Percentiles rank a stretch among this genome's conserved stretches.
These are phyloP conservation scores for Semnornis frantzii DNA, from an alignment of 2,113 vertebrate species.

Conservation along the genomic window DNA sequence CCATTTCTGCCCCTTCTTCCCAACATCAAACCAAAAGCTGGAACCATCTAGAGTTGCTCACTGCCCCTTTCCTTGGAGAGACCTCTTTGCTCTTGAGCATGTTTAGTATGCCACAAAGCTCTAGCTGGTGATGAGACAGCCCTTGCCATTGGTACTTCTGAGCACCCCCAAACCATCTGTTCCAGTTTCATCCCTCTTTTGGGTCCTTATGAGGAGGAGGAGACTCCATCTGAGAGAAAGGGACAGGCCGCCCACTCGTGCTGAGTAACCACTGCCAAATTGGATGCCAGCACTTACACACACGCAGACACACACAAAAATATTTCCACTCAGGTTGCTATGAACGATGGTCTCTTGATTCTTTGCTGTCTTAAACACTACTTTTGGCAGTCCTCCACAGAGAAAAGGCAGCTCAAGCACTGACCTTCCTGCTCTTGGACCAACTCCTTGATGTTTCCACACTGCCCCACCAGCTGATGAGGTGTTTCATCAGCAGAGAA, in stretches of 20 bases:
- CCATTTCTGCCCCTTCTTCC: not conserved
- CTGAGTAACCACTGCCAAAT: constrained; percentile 67
- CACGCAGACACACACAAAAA: constrained; percentile 13
- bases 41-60: not conserved
- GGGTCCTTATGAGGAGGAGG: constrained; percentile 56
- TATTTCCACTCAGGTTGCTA: constrained; percentile 55
- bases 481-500: not conserved
- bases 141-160: constrained; percentile 10
- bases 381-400: not conserved
- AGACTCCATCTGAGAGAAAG: constrained; percentile 61
- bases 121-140: constrained; percentile 49
- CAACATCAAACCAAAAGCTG: not conserved
- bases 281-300: constrained; percentile 51
- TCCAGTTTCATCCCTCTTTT: constrained; percentile 15
- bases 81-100: not conserved
- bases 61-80: not conserved
- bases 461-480: not conserved
- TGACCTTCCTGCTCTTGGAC: not conserved
- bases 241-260: constrained; percentile 65
- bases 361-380: constrained; percentile 4
- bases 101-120: not conserved
- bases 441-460: accelerated
- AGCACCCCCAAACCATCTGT: constrained; percentile 69
- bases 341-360: constrained; percentile 41
- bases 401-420: not conserved